Evolutionary conservation across 1,140 invertebrate species (phyloP).

Genomic region (Trachymyrmex septentrionalis): DNA sequence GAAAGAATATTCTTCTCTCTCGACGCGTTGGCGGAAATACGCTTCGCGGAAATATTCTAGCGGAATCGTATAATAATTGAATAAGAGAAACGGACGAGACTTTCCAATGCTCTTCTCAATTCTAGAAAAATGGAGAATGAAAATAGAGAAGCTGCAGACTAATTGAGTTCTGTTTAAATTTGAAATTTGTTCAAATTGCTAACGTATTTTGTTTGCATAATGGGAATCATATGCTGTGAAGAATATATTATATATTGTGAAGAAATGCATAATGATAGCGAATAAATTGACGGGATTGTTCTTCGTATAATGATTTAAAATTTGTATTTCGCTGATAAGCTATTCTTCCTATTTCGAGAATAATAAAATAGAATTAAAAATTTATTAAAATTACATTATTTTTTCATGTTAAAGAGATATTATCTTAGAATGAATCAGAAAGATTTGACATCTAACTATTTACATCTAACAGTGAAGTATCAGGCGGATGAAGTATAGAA

Average conservation of each 20-base stretch:
- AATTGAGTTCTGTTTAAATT: constrained; percentile 44
- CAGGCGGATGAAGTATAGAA: not conserved
- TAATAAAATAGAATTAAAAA: constrained; percentile 13
- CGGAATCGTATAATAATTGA: constrained; percentile 59
- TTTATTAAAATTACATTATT: not conserved
- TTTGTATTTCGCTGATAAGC: not conserved
- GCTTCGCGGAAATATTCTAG: constrained; percentile 36
- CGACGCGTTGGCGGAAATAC: constrained; percentile 22
- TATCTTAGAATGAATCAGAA: no score
- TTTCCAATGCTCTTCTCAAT: constrained; percentile 28
- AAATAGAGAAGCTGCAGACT: constrained; percentile 8
- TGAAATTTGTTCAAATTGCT: constrained; percentile 14
- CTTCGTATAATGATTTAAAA: not conserved
- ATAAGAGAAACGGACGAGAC: constrained; percentile 44
- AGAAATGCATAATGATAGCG: not conserved
- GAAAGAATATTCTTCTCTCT: constrained; percentile 44
- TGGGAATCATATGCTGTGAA: not conserved
- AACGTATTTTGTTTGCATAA: constrained; percentile 1
- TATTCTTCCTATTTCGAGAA: not conserved
- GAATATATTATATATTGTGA: not conserved
- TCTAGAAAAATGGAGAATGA: constrained; percentile 28
- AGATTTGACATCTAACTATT: no score
- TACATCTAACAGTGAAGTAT: no score
- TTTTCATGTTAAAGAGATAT: not conserved
- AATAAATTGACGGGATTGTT: not conserved